These are phyloP conservation scores for Drosophila littoralis DNA, from an alignment of 1,140 invertebrate genomes.

Conservation along the genomic window DNA sequence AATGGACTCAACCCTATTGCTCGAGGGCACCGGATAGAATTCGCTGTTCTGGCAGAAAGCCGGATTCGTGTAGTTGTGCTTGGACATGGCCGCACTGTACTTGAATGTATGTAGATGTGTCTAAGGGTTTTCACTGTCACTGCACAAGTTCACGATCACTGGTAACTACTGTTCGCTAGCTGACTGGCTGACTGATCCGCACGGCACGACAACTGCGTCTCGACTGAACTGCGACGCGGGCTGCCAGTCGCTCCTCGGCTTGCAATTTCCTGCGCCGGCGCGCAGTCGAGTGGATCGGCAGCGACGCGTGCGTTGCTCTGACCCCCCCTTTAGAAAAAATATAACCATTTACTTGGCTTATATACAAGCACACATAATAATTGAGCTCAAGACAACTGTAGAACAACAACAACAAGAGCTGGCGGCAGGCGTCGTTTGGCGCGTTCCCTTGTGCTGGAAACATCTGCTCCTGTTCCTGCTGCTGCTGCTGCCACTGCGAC, in stretches of 20 bases:
- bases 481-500: slow-evolving; percentile 1
- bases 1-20: slow-evolving; percentile 62
- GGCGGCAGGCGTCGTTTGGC: slow-evolving; percentile 65
- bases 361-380: slow-evolving; percentile 48
- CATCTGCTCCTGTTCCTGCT: slow-evolving; percentile 72
- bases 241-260: slow-evolving; percentile 60
- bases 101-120: neutral
- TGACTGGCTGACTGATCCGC: slow-evolving; percentile 30
- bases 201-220: slow-evolving; percentile 60
- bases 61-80: slow-evolving; percentile 89
- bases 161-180: neutral
- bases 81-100: slow-evolving; percentile 79
- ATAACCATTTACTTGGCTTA: slow-evolving; percentile 42
- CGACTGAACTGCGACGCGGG: slow-evolving; percentile 55
- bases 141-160: slow-evolving; percentile 20
- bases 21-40: slow-evolving; percentile 84
- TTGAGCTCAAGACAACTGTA: slow-evolving; percentile 64
- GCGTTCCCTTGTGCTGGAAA: slow-evolving; percentile 75
- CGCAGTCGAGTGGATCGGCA: slow-evolving; percentile 75
- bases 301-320: slow-evolving; percentile 39
- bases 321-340: slow-evolving; percentile 18
- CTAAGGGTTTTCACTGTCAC: slow-evolving; percentile 15
- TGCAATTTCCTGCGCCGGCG: slow-evolving; percentile 73
- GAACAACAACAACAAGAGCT: slow-evolving; percentile 12
- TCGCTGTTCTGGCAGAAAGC: slow-evolving; percentile 91